Conservation (phyloP, 2,888 invertebrate species). For the Pyrocoelia pectoralis region DNA sequence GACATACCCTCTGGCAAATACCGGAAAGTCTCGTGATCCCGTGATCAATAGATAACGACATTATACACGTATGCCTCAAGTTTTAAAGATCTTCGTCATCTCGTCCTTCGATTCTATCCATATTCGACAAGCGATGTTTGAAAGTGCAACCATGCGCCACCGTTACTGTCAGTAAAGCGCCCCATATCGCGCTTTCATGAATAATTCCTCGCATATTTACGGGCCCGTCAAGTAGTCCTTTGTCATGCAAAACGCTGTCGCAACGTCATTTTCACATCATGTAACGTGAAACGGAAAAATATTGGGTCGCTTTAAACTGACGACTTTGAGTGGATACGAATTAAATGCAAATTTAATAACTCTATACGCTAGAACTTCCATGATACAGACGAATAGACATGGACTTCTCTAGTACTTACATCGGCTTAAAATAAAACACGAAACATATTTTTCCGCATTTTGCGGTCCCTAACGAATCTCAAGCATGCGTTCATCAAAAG, state of each 20-base stretch:
- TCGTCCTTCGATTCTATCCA: conserved; percentile 39
- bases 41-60: conserved; percentile 28
- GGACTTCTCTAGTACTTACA: conserved; percentile 27
- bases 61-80: conserved; percentile 10
- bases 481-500: conserved; percentile 48
- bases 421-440: conserved; percentile 15
- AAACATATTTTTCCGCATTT: conserved; percentile 19
- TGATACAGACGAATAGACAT: conserved; percentile 36
- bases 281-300: conserved; percentile 57
- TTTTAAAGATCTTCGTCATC: conserved; percentile 24
- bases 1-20: conserved; percentile 24
- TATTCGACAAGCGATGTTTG: conserved; percentile 57
- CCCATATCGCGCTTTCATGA: conserved; percentile 61
- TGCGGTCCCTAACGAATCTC: conserved; percentile 19
- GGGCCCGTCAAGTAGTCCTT: conserved; percentile 61
- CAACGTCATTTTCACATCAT: conserved; percentile 61
- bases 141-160: conserved; percentile 57
- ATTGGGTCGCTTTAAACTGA: conserved; percentile 46
- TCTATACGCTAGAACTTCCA: conserved; percentile 31
- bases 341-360: conserved; percentile 45
- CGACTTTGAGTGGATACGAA: conserved; percentile 38
- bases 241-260: conserved; percentile 63
- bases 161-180: conserved; percentile 57
- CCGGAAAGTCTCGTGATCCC: conserved; percentile 22
- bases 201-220: conserved; percentile 63